phyloP scores from a whole-genome alignment of 1,140 invertebrate species.

The Tyrophagus putrescentiae region DNA sequence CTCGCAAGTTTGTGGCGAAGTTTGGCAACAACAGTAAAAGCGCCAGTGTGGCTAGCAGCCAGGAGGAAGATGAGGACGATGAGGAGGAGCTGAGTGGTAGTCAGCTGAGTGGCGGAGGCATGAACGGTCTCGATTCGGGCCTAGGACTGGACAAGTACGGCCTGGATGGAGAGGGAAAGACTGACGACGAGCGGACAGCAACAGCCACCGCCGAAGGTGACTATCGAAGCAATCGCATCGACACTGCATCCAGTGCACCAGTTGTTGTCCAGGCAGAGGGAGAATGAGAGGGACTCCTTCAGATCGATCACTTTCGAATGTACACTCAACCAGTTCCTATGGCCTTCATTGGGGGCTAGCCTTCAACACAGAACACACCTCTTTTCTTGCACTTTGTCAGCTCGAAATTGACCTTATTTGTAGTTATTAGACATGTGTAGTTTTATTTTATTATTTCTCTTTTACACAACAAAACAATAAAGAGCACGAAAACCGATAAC shows the following conservation, averaged over 20 bases:
- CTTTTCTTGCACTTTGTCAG: too few species aligned
- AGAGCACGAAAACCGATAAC: too few species aligned
- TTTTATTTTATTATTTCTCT: too few species aligned
- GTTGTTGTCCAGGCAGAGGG: background rate
- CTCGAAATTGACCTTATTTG: too few species aligned
- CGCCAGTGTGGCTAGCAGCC: background rate
- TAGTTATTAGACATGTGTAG: too few species aligned
- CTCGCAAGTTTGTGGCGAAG: slow-evolving; percentile 10
- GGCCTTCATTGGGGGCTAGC: too few species aligned
- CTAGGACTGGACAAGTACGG: slow-evolving; percentile 3
- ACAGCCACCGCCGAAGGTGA: background rate
- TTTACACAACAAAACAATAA: too few species aligned
- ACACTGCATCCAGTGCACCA: background rate
- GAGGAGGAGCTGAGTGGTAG: background rate
- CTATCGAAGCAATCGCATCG: background rate
- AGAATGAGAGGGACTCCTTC: too few species aligned
- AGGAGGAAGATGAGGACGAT: background rate
- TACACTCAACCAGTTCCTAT: too few species aligned
- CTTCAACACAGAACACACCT: too few species aligned
- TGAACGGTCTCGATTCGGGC: slow-evolving; percentile 5
- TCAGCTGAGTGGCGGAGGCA: background rate
- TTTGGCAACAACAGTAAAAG: background rate
- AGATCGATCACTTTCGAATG: too few species aligned
- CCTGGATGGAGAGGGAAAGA: background rate
- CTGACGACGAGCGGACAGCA: background rate